Evolutionary conservation across 2,888 invertebrate species (phyloP).

Genomic region (Synanthedon formicaeformis): DNA sequence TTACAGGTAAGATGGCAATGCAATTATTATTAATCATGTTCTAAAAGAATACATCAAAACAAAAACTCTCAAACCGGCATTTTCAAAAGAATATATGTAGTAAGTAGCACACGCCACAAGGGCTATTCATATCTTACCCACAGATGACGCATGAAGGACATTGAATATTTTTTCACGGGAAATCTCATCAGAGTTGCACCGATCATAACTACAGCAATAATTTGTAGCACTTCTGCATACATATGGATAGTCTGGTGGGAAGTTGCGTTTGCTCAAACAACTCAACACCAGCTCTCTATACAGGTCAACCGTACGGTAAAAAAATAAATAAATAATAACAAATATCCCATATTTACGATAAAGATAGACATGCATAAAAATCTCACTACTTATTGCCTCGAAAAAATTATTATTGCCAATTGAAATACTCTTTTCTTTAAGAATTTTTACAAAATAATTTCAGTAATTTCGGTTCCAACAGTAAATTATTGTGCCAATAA

Average conservation of each 20-base stretch:
- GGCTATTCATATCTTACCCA: slow-evolving; percentile 51
- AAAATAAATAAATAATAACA: slow-evolving; percentile 6
- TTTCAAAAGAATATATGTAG: slow-evolving; percentile 19
- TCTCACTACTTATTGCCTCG: too few relatives aligned
- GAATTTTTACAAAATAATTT: too few relatives aligned
- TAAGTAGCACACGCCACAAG: slow-evolving; percentile 46
- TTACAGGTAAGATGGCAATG: slow-evolving; percentile 48
- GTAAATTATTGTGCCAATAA: too few relatives aligned
- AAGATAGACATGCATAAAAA: too few relatives aligned
- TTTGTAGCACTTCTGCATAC: slow-evolving; percentile 46
- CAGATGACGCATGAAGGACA: slow-evolving; percentile 32
- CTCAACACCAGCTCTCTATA: slow-evolving; percentile 66
- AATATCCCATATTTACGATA: neutral
- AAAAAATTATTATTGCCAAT: too few relatives aligned
- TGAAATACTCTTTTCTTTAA: too few relatives aligned
- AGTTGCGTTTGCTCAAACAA: slow-evolving; percentile 67
- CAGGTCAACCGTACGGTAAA: slow-evolving; percentile 45
- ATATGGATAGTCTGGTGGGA: slow-evolving; percentile 67
- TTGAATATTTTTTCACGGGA: slow-evolving; percentile 40
- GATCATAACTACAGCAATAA: slow-evolving; percentile 58
- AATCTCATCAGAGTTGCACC: slow-evolving; percentile 56
- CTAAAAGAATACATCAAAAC: slow-evolving; percentile 58
- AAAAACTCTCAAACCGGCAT: slow-evolving; percentile 53
- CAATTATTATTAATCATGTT: slow-evolving; percentile 34
- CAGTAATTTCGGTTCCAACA: too few relatives aligned